phyloP scores from a whole-genome alignment of 35 echinoderm and acorn worm genomes.

The Eucidaris tribuloides region DNA sequence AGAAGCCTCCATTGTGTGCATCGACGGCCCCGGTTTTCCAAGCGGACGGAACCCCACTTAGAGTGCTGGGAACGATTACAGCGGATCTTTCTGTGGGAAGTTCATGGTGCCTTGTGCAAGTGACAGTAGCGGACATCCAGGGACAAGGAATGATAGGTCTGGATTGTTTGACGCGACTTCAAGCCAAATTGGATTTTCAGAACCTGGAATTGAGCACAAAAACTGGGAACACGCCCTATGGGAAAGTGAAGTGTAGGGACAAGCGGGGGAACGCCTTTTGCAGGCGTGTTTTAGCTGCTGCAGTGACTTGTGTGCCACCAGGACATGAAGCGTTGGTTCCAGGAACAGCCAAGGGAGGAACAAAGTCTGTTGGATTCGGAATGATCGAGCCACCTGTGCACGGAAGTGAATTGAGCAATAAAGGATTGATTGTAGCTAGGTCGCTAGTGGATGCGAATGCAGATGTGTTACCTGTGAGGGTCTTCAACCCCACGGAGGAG shows the following conservation, averaged over 20 bases:
- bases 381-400: background rate
- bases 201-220: background rate
- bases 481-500: background rate
- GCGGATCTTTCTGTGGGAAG: background rate
- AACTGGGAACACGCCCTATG: background rate
- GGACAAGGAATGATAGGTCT: background rate
- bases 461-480: background rate
- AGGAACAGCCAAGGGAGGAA: background rate
- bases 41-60: background rate
- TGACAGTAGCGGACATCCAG: background rate
- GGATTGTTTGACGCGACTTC: background rate
- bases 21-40: background rate
- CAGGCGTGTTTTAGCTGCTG: background rate
- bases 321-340: background rate
- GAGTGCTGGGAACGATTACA: background rate
- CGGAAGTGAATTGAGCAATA: background rate
- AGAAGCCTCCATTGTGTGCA: background rate
- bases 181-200: background rate
- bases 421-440: slow-evolving; percentile 1
- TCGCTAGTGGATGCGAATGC: background rate
- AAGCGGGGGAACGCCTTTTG: background rate
- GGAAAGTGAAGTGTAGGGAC: background rate
- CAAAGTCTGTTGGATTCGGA: background rate
- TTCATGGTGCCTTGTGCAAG: background rate
- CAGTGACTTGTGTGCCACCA: background rate